phyloP scores from a whole-genome alignment of 2,888 invertebrate genomes.

The Xestobium rufovillosum region DNA sequence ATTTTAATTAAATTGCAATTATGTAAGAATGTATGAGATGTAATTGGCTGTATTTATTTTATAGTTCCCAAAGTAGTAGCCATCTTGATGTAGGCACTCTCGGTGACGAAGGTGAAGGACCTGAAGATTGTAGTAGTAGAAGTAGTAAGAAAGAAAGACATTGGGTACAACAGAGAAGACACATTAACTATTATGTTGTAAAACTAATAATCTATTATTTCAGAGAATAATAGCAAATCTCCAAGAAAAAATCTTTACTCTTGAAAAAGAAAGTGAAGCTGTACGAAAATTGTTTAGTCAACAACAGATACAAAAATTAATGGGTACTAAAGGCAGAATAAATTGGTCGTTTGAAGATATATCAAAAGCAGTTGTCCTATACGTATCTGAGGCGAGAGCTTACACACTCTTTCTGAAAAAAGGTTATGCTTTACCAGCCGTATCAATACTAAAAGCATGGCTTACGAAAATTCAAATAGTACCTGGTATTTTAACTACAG shows the following conservation, averaged over 20 bases:
- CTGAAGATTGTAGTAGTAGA: too few species aligned
- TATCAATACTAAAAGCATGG: slow-evolving; percentile 20
- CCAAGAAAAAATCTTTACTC: slow-evolving; percentile 8
- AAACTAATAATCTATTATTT: too few species aligned
- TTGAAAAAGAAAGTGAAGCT: slow-evolving; percentile 6
- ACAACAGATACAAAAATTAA: slow-evolving; percentile 12
- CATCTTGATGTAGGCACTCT: too few species aligned
- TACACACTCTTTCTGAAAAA: slow-evolving; percentile 21
- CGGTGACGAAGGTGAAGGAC: too few species aligned
- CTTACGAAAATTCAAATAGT: slow-evolving; percentile 19
- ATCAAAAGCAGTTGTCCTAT: slow-evolving; percentile 19
- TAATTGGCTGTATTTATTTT: too few species aligned
- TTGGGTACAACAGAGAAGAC: too few species aligned
- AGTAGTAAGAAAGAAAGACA: too few species aligned
- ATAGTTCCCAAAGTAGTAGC: too few species aligned
- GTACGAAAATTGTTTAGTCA: slow-evolving; percentile 6
- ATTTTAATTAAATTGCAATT: too few species aligned
- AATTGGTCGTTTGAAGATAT: slow-evolving; percentile 18
- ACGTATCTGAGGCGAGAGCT: slow-evolving; percentile 20
- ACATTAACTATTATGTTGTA: too few species aligned
- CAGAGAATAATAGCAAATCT: slow-evolving; percentile 9
- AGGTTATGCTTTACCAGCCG: slow-evolving; percentile 20
- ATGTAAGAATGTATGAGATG: too few species aligned
- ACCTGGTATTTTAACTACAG: slow-evolving; percentile 15
- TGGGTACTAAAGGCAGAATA: slow-evolving; percentile 1